Evolutionary conservation across 2,888 invertebrate genomes (phyloP).

Genomic region (Exephanes ischioxanthus): DNA sequence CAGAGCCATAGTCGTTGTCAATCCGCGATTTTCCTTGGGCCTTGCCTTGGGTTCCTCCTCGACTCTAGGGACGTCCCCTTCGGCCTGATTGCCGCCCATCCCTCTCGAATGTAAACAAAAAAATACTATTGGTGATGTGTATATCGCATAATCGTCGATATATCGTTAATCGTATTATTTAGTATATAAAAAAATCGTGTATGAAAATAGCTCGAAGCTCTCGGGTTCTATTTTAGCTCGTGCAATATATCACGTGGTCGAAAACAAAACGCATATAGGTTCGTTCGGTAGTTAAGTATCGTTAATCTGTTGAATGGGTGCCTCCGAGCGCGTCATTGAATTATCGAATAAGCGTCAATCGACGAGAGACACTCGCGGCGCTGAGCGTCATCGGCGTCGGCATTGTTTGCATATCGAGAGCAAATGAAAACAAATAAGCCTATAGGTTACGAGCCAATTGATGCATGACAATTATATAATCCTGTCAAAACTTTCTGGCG

Average conservation of each 20-base stretch:
- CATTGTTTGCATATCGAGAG: conserved; percentile 11
- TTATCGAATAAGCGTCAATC: not conserved
- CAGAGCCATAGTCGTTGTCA: conserved; percentile 90
- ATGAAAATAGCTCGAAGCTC: conserved; percentile 63
- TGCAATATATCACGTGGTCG: conserved; percentile 58
- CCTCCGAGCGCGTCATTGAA: no score
- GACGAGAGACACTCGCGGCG: conserved; percentile 1
- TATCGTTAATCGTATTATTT: not conserved
- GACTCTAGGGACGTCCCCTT: conserved; percentile 65
- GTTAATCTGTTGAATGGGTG: conserved; percentile 47
- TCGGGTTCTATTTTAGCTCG: conserved; percentile 56
- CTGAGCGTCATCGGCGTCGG: not conserved
- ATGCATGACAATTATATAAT: conserved; percentile 67
- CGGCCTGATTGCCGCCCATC: conserved; percentile 76
- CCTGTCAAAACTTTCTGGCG: conserved; percentile 39
- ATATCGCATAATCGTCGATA: conserved; percentile 11
- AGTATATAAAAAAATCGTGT: conserved; percentile 12
- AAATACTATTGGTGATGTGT: conserved; percentile 6
- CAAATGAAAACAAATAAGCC: conserved; percentile 44
- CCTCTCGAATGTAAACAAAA: conserved; percentile 54
- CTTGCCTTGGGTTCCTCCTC: conserved; percentile 70
- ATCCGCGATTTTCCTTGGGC: conserved; percentile 84
- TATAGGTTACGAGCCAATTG: conserved; percentile 50
- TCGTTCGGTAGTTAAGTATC: not conserved
- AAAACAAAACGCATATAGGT: conserved; percentile 44